These are phyloP conservation scores for Phoebastria nigripes DNA, from an alignment of 2,797 vertebrate genomes.

Conservation along the genomic window DNA sequence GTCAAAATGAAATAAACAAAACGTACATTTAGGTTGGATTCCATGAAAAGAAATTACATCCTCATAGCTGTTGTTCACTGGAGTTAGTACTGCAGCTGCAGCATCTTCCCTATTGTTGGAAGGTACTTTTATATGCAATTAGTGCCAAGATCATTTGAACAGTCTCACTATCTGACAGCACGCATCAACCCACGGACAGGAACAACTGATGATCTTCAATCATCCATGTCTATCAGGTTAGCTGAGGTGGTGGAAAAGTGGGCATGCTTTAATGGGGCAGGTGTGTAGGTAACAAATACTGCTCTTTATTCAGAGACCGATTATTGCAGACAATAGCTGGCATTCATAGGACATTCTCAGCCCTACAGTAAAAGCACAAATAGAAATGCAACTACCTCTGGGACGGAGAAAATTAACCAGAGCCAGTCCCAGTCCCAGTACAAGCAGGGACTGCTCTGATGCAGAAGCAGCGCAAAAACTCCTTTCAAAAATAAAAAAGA, in stretches of 20 bases:
- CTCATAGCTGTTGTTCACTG: not conserved
- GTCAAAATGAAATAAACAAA: slow-evolving; percentile 43
- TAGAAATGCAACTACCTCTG: not conserved
- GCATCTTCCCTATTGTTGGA: not conserved
- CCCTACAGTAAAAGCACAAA: not conserved
- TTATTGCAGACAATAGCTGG: not conserved
- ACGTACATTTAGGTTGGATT: not conserved
- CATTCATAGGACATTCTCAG: not conserved
- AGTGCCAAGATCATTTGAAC: not conserved
- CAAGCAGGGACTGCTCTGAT: not conserved
- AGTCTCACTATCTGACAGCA: slow-evolving; percentile 3
- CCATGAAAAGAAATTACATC: not conserved
- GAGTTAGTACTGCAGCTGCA: not conserved
- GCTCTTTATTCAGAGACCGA: not conserved
- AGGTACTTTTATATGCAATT: slow-evolving; percentile 3
- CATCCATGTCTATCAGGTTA: not conserved
- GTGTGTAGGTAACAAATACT: not conserved
- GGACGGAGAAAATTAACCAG: not conserved
- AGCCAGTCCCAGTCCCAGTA: not conserved
- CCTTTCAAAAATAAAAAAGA: not conserved
- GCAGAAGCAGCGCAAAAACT: not conserved
- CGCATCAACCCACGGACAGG: not conserved
- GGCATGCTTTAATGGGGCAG: not conserved
- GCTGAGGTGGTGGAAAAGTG: not conserved
- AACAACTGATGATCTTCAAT: not conserved